Evolutionary conservation across 2,113 vertebrate species (phyloP).

Genomic region (Cebidichthys violaceus): DNA sequence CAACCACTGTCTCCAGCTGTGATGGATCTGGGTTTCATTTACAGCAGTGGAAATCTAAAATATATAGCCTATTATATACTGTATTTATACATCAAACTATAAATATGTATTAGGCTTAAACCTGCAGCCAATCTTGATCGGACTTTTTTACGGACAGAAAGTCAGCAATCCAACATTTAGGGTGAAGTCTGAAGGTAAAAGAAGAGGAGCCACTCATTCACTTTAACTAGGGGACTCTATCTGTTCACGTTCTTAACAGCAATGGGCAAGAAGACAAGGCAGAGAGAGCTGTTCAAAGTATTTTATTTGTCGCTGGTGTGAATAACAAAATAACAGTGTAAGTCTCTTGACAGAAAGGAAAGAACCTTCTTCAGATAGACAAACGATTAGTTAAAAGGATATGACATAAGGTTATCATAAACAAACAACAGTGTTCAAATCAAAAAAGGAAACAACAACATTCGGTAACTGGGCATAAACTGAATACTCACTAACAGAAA

Average conservation of each 20-base stretch:
- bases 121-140: no score
- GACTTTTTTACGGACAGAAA: neutral
- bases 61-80: neutral
- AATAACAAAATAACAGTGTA: no score
- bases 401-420: neutral
- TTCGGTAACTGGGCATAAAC: neutral
- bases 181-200: conserved; percentile 4
- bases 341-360: neutral
- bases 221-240: neutral
- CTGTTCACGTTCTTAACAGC: neutral
- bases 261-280: neutral
- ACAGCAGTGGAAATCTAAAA: no score
- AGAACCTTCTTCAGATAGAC: neutral
- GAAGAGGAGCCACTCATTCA: neutral
- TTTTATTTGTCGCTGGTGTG: conserved; percentile 22
- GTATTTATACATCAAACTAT: no score
- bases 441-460: neutral
- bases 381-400: neutral
- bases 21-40: neutral
- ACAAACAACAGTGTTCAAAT: neutral
- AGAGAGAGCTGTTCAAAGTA: neutral
- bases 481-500: neutral
- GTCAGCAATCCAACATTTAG: neutral
- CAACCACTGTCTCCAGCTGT: neutral
- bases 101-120: no score